Evolutionary conservation across 2,113 vertebrate species (phyloP), one percentile per base, ranked within the genome.

Genomic region (Mohoua ochrocephala): DNA sequence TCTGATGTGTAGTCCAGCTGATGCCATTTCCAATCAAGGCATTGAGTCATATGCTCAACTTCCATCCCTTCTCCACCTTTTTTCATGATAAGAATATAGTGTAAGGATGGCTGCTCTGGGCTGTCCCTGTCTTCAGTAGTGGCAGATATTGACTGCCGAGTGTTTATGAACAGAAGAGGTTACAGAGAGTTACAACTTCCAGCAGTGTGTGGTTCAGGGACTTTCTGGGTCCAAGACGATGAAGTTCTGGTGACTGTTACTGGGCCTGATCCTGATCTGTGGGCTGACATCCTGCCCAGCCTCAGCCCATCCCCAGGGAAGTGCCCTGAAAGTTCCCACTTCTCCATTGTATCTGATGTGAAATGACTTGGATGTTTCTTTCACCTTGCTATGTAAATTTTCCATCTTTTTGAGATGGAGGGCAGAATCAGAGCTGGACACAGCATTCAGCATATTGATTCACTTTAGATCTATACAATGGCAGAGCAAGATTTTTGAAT

Each of bases 251-350:
- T 67, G 60, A 14, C 7, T 6, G 2, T 56, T 10, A 10, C 44
- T 42, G 28, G 42, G 15, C 23, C 33, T 39, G 42, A 59, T 53
- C 30, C 61, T 63, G 18, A 75, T 70, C 42, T 15, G 7, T 50
- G 47, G 16, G 56, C 15, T 87, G 44, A n/a, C 35, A n/a, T 35
- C 35, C 35, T 63, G 37, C 18, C 16, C 27, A 74, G 50, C 16
- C 18, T 73, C 1, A 2, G 11, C 19, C 44, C 2, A 5, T 28
- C 5, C 17, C 6, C 33, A 37, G 28, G 11, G 17, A 65, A n/a
- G 12, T 50, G 37, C 5, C 11, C 15, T 89, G 15, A 65, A 69
- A 26, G 10, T 39, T 79, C n/a, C 24, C 3, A 13, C n/a, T 82
- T 90, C 57, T 90, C 50, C 18, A 2, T 54, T 42, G 15, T 44